These are phyloP conservation scores for Lepus oiostolus DNA, from an alignment of 2,797 vertebrate genomes.

Conservation along the genomic window DNA sequence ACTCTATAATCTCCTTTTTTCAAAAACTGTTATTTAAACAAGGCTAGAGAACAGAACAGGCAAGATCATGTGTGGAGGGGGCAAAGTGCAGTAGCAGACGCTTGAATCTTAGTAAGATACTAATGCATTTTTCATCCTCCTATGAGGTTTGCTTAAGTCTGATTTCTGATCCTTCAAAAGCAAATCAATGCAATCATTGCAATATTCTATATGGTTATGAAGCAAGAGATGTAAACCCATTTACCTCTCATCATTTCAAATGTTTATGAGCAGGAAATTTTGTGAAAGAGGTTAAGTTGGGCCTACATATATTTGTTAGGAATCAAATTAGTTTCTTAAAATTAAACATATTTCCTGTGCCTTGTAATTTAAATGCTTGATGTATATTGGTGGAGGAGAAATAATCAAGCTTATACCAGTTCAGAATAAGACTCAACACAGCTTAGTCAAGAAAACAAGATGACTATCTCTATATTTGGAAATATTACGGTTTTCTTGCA, in stretches of 20 bases:
- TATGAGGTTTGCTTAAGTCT: neutral
- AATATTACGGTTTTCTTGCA: neutral
- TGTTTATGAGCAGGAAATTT: constrained; percentile 51
- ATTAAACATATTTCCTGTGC: constrained; percentile 51
- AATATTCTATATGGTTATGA: constrained; percentile 49
- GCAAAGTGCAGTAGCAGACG: neutral
- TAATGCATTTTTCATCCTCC: constrained; percentile 51
- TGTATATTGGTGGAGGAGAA: neutral
- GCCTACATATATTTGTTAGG: constrained; percentile 34
- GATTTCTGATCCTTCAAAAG: constrained; percentile 58
- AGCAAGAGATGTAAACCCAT: constrained; percentile 54
- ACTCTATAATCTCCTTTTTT: neutral
- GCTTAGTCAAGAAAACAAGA: neutral
- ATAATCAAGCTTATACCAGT: constrained; percentile 12
- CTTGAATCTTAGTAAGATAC: constrained; percentile 1
- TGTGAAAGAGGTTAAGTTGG: constrained; percentile 60
- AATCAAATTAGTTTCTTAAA: constrained; percentile 67
- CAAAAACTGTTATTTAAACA: neutral
- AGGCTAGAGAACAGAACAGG: neutral
- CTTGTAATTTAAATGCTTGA: constrained; percentile 41
- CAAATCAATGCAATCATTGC: constrained; percentile 55
- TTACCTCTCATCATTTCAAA: constrained; percentile 58
- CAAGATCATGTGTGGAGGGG: neutral
- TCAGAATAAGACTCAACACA: constrained; percentile 31
- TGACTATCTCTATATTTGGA: constrained; percentile 35